These are phyloP conservation scores for Timema podura DNA, from an alignment of 2,888 invertebrate species.

Conservation along the genomic window DNA sequence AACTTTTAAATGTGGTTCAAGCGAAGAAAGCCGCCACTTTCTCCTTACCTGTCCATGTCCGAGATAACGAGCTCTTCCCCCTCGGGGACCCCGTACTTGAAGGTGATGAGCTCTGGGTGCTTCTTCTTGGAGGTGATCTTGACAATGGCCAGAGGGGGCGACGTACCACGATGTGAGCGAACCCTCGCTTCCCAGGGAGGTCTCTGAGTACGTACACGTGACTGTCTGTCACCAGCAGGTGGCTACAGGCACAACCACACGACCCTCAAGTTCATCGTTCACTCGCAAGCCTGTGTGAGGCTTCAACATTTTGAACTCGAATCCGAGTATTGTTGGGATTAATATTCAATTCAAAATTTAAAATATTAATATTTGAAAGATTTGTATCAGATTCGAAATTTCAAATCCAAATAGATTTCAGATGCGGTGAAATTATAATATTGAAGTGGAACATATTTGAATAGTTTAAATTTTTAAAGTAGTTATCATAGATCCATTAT, in stretches of 20 bases:
- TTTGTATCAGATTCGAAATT: too few species aligned
- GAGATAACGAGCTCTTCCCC: conserved; percentile 75
- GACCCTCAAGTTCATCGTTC: too few species aligned
- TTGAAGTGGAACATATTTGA: too few species aligned
- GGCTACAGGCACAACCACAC: conserved; percentile 50
- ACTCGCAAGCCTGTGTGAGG: too few species aligned
- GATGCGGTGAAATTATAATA: too few species aligned
- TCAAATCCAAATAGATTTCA: too few species aligned
- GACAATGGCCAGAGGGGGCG: conserved; percentile 85
- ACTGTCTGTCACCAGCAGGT: conserved; percentile 78
- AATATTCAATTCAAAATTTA: too few species aligned
- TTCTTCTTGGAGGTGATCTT: conserved; percentile 96
- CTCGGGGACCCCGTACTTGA: conserved; percentile 87
- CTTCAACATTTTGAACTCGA: too few species aligned
- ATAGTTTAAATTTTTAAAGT: too few species aligned
- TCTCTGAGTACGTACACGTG: conserved; percentile 84
- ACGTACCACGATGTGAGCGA: conserved; percentile 80
- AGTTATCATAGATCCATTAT: too few species aligned
- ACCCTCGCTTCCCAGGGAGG: conserved; percentile 68
- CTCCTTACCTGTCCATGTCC: conserved; percentile 69
- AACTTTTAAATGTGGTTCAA: not conserved
- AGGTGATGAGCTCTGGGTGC: conserved; percentile 93
- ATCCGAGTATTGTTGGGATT: too few species aligned
- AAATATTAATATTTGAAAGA: too few species aligned
- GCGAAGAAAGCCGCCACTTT: not conserved